phyloP scores from a whole-genome alignment of 1,140 invertebrate genomes.

The Trypoxylus dichotomus region DNA sequence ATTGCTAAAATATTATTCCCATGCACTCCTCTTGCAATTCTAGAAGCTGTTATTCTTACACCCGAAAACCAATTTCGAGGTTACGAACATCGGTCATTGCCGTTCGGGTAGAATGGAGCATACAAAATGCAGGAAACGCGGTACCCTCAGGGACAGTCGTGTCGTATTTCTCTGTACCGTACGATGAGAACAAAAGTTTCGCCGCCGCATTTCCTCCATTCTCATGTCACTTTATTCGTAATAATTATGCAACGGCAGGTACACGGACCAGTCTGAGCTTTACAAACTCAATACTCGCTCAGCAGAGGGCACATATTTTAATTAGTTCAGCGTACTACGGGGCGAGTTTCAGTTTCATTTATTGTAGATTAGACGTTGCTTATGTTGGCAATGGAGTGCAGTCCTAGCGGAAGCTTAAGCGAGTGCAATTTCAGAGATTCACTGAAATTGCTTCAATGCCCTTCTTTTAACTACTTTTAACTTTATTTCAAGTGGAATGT shows the following conservation, averaged over 20 bases:
- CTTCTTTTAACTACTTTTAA: slow-evolving; percentile 4
- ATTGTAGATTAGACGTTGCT: slow-evolving; percentile 5
- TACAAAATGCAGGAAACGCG: not conserved
- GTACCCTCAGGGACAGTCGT: not conserved
- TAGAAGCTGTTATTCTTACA: not conserved
- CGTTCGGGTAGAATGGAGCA: not conserved
- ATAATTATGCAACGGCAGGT: slow-evolving; percentile 13
- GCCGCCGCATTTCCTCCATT: not conserved
- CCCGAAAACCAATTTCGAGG: not conserved
- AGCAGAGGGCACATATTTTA: not conserved
- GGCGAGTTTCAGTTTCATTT: slow-evolving; percentile 15
- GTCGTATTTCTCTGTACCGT: not conserved
- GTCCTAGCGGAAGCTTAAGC: not conserved
- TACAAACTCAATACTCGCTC: not conserved
- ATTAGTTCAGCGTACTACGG: not conserved
- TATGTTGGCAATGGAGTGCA: not conserved
- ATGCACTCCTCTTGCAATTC: not conserved
- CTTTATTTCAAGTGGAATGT: not conserved
- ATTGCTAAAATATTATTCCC: not conserved
- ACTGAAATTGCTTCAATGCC: not conserved
- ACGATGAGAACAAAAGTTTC: not conserved
- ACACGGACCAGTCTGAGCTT: slow-evolving; percentile 5
- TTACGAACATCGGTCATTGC: not conserved
- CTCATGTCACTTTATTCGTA: not conserved
- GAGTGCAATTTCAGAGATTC: slow-evolving; percentile 3